A percentile compares a stretch with the other conserved stretches of the same genome.
These are phyloP conservation scores for Odontamblyopus lacepedii DNA, from an alignment of 2,797 vertebrate genomes.

Conservation along the genomic window DNA sequence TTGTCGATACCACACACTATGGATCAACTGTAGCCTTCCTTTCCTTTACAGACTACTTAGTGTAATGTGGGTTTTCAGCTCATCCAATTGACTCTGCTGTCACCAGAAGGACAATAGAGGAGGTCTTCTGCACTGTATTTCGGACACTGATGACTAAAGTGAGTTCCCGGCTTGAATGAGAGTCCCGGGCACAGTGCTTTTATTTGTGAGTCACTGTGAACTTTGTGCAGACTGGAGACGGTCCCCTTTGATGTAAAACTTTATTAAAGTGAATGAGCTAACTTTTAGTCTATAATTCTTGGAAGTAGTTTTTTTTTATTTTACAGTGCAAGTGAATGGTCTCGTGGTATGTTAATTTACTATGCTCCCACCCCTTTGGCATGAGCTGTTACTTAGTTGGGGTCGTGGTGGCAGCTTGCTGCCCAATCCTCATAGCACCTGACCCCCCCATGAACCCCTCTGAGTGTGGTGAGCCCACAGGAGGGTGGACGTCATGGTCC, in stretches of 20 bases:
- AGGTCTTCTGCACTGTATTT: conserved; percentile 31
- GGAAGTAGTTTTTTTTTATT: neutral
- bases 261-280: conserved; percentile 46
- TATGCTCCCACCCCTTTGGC: too few relatives aligned
- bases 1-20: conserved; percentile 38
- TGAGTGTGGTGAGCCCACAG: too few relatives aligned
- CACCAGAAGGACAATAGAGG: conserved; percentile 39
- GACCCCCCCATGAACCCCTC: too few relatives aligned
- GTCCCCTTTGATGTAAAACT: conserved; percentile 67
- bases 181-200: conserved; percentile 21
- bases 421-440: too few relatives aligned
- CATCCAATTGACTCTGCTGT: conserved; percentile 48
- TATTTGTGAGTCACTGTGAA: conserved; percentile 26
- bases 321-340: too few relatives aligned
- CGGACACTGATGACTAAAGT: conserved; percentile 27
- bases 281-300: conserved; percentile 33
- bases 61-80: conserved; percentile 61
- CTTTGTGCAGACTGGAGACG: conserved; percentile 19
- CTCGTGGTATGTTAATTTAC: too few relatives aligned
- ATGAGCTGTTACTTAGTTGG: too few relatives aligned
- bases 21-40: conserved; percentile 34
- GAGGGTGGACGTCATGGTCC: too few relatives aligned
- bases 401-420: too few relatives aligned
- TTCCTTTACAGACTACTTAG: conserved; percentile 41
- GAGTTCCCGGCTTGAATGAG: conserved; percentile 37